These are phyloP conservation scores for Cladopsammia gracilis DNA, from an alignment of 64 coral and sea anemone species.

Conservation along the genomic window DNA sequence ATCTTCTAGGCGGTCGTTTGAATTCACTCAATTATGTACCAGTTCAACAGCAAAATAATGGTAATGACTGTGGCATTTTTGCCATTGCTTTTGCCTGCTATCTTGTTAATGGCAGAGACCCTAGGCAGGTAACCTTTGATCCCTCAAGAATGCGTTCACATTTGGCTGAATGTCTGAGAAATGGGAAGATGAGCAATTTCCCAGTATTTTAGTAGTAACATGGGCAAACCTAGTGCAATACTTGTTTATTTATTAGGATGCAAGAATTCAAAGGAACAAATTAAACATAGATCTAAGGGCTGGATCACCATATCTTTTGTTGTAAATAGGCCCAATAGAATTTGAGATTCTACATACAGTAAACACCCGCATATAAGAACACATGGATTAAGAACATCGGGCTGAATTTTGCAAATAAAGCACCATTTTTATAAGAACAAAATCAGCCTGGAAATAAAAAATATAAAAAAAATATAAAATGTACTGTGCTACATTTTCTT, in stretches of 20 bases:
- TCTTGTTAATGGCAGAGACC: constrained; percentile 19
- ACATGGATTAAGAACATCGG: too few relatives aligned
- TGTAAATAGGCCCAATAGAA: too few relatives aligned
- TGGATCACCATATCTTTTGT: too few relatives aligned
- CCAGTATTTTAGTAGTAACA: constrained; percentile 35
- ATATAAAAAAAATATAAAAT: too few relatives aligned
- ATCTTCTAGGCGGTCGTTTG: constrained; percentile 24
- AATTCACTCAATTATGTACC: constrained; percentile 20
- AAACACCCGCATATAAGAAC: too few relatives aligned
- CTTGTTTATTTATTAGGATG: background rate
- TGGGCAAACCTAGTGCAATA: constrained; percentile 16
- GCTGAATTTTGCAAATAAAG: too few relatives aligned
- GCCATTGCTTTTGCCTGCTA: constrained; percentile 20
- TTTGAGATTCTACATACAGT: too few relatives aligned
- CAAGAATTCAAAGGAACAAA: constrained; percentile 13
- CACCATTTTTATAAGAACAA: too few relatives aligned
- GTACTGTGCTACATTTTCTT: too few relatives aligned
- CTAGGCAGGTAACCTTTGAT: constrained; percentile 31
- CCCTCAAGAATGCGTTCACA: constrained; percentile 19
- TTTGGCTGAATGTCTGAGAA: constrained; percentile 37
- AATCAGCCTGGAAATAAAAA: too few relatives aligned
- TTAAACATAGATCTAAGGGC: background rate
- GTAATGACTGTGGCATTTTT: constrained; percentile 1
- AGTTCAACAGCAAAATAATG: constrained; percentile 53
- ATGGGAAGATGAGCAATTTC: constrained; percentile 29